Percentiles rank a stretch among this genome's conserved stretches.
Conservation (phyloP, 2,797 vertebrate genomes). For the Premnoplex brunnescens region DNA sequence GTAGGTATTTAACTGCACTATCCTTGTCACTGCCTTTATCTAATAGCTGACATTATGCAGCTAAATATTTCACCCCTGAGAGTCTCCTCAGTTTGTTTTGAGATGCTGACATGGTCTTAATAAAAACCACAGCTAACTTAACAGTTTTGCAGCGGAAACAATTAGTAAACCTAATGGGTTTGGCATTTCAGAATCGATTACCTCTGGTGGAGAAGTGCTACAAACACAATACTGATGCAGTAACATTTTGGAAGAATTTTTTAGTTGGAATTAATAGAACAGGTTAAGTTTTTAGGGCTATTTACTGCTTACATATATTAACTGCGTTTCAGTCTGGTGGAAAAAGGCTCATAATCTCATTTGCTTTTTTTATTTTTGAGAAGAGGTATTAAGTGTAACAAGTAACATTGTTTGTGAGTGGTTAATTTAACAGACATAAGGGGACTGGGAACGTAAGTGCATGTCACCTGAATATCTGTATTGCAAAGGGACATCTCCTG, state of each 20-base stretch:
- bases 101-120: neutral
- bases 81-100: neutral
- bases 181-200: constrained; percentile 35
- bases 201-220: neutral
- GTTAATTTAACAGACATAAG: neutral
- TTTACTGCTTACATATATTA: neutral
- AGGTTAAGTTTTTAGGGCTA: neutral
- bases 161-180: neutral
- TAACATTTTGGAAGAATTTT: neutral
- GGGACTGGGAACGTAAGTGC: neutral
- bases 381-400: neutral
- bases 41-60: neutral
- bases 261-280: neutral
- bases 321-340: neutral
- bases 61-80: constrained; percentile 19
- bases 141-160: neutral
- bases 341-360: neutral
- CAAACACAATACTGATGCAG: neutral
- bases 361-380: neutral
- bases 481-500: neutral
- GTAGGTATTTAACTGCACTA: neutral
- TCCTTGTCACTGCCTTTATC: neutral
- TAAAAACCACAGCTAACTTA: neutral
- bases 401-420: neutral
- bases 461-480: neutral